Base-by-base conservation (phyloP, 2,888 invertebrate genomes). In the Aphodius sticticus region DNA sequence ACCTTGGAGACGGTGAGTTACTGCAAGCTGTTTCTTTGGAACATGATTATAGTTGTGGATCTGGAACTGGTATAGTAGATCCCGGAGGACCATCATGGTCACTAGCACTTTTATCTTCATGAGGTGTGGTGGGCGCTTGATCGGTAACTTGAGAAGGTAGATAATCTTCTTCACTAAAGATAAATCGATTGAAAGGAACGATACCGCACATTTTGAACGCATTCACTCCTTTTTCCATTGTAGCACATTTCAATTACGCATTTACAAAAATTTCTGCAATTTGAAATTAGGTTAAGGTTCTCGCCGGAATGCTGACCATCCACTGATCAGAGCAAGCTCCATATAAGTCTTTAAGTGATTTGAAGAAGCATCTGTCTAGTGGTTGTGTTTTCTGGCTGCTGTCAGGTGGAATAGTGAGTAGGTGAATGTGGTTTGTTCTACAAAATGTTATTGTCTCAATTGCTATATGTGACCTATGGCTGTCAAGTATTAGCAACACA, bases 401-500 rank as follows among this genome's bases (percentile, higher is more conserved):
- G 69, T 79, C 38, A n/a, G 72, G 77, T 6, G 79, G 77, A 14
- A 79, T 74, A 12, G 53, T 70, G 16, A 75, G 53, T 15, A 77
- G 37, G 76, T 80, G 75, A 16, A 80, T 80, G 78, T 26, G 12
- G 72, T 77, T 38, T 74, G 77, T 12, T 77, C 77, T 77, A 37
- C 77, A 74, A 53, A 71, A 80, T 69, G 53, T 16, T n/a, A 79
- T 26, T 9, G 72, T 76, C 15, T 69, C 70, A 26, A 79, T 53
- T 15, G 74, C 53, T 15, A 36, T 69, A 76, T 81, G 81, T 6
- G 77, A 77, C 1, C 38, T 38, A 37, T 81, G 79, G 76, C 77
- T 81, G 69, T 79, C 81, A 15, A 81, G 35, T 26, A 79, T 81
- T 16, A 79, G 72, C 69, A 81, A 77, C n/a, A 76, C 70, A 14